Evolutionary conservation across 2,888 invertebrate species (phyloP), one percentile per base, ranked within the genome.

Genomic region (Platypus cylindrus): DNA sequence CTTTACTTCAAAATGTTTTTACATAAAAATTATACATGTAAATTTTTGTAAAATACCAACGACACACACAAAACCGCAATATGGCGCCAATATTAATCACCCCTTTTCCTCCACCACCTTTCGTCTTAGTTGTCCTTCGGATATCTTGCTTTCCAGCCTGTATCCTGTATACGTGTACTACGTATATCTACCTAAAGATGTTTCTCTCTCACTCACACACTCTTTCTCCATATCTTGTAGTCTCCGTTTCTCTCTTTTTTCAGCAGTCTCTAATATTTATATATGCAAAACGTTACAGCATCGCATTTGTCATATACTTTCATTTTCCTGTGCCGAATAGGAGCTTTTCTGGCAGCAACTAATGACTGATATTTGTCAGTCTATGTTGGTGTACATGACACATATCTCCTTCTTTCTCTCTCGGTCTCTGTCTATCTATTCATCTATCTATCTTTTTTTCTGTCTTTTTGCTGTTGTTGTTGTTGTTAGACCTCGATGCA

Each of bases 261-360:
- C n/a, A n/a, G n/a, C n/a, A n/a, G 49, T 52, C 54, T 54, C 51
- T 51, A 55, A 56, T 57, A 58, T 58, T 58, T 57, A 58, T 58
- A 56, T 57, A 58, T 58, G 58, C 57, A 58, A 55, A 58, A 56
- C 54, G 52, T 53, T 55, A 56, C 57, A 54, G 51, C 54, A 49
- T 49, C 49, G 49, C 55, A 57, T 58, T 58, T 56, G 55, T 59
- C 56, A 57, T 40, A 51, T 55, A 56, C 55, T 56, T 58, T 58
- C 56, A 58, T 59, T 58, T 58, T 58, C 54, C 56, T 53, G 54
- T 53, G 51, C 55, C 42, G 51, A 54, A 54, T 54, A 54, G 51
- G 52, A 49, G 51, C 47, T 43, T 48, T 50, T 34, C 17, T 53
- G 57, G 56, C 57, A 54, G 49, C 55, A 56, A 59, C 47, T 56